phyloP scores from a whole-genome alignment of 2,888 invertebrate genomes.

The Orthosia gothica region DNA sequence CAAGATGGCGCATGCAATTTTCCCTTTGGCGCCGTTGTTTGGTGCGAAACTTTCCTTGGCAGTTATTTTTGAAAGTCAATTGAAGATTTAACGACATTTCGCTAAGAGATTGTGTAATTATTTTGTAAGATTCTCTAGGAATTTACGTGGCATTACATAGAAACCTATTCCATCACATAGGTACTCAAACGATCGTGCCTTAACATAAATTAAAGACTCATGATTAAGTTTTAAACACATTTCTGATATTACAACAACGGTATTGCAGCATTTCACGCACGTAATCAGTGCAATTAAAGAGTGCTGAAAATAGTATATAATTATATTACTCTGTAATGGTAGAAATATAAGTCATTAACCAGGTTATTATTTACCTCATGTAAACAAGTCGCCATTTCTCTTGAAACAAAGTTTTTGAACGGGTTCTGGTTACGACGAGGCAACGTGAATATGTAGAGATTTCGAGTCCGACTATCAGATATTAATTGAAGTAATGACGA shows the following conservation, averaged over 20 bases:
- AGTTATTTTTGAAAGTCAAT: constrained; percentile 46
- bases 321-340: not conserved
- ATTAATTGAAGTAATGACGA: too few relatives aligned
- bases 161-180: constrained; percentile 18
- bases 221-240: constrained; percentile 12
- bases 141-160: constrained; percentile 33
- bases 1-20: constrained; percentile 82
- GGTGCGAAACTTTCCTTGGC: constrained; percentile 71
- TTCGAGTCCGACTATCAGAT: not conserved
- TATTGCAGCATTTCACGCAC: constrained; percentile 1
- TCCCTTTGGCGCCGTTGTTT: constrained; percentile 57
- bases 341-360: not conserved
- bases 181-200: constrained; percentile 18
- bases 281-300: constrained; percentile 9
- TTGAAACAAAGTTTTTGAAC: constrained; percentile 2
- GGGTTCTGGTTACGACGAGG: not conserved
- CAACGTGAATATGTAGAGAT: not conserved
- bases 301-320: not conserved
- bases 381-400: constrained; percentile 6
- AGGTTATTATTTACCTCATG: not conserved
- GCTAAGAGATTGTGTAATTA: not conserved
- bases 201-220: constrained; percentile 9
- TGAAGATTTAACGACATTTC: not conserved
- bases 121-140: constrained; percentile 7
- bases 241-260: constrained; percentile 10